Evolutionary conservation across 2,797 vertebrate genomes (phyloP).

Genomic region (Etheostoma perlongum): DNA sequence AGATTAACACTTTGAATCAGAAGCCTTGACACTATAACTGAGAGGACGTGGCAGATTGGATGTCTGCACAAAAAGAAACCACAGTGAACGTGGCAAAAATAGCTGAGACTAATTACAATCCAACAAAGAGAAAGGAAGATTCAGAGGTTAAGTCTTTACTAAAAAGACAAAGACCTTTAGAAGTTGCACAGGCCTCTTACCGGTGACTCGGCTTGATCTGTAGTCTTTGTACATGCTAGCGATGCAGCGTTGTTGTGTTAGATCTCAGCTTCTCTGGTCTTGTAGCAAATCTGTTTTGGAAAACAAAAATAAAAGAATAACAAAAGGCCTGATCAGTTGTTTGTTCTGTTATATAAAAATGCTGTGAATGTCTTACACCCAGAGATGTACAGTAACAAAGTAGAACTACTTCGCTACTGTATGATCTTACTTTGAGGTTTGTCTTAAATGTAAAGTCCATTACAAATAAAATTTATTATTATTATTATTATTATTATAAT

Average conservation of each 20-base stretch:
- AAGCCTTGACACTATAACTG: slow-evolving; percentile 37
- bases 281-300: slow-evolving; percentile 63
- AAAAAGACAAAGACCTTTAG: slow-evolving; percentile 9
- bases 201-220: slow-evolving; percentile 78
- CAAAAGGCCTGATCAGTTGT: slow-evolving; percentile 50
- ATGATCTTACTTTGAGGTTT: too few species aligned
- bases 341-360: slow-evolving; percentile 48
- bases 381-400: too few species aligned
- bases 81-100: slow-evolving; percentile 39
- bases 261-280: slow-evolving; percentile 57
- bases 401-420: too few species aligned
- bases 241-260: slow-evolving; percentile 17
- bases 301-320: slow-evolving; percentile 59
- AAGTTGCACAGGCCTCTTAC: slow-evolving; percentile 70
- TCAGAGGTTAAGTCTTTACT: slow-evolving; percentile 18
- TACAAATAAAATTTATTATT: too few species aligned
- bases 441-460: too few species aligned
- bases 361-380: slow-evolving; percentile 9
- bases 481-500: too few species aligned
- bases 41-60: not conserved
- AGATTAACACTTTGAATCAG: slow-evolving; percentile 24
- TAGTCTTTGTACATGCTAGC: slow-evolving; percentile 84
- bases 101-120: slow-evolving; percentile 17
- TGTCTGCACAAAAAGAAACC: slow-evolving; percentile 27
- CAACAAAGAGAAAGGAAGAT: slow-evolving; percentile 30